These are phyloP conservation scores for Dichetophora obliterata DNA, from an alignment of 2,888 invertebrate genomes.

Conservation along the genomic window DNA sequence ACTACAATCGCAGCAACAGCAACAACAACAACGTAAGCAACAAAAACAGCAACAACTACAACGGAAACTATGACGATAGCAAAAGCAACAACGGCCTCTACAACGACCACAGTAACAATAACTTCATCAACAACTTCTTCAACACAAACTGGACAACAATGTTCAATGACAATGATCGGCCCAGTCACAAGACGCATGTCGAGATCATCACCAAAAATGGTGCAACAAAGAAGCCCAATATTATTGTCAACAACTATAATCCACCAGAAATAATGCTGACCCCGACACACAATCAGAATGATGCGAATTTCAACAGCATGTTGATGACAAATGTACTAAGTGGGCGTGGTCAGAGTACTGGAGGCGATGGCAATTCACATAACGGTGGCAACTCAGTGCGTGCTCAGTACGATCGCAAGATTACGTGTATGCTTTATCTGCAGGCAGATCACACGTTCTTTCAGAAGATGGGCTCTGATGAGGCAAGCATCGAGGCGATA, in stretches of 20 bases:
- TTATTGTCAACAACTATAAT: slow-evolving; percentile 74
- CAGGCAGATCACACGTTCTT: slow-evolving; percentile 98
- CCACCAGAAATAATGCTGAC: slow-evolving; percentile 68
- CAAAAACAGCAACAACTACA: slow-evolving; percentile 48
- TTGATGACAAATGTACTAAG: slow-evolving; percentile 63
- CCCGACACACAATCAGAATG: slow-evolving; percentile 56
- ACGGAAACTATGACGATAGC: slow-evolving; percentile 41
- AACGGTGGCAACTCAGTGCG: slow-evolving; percentile 58
- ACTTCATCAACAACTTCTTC: slow-evolving; percentile 61
- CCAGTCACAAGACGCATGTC: slow-evolving; percentile 78
- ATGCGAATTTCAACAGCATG: slow-evolving; percentile 66
- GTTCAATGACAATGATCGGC: slow-evolving; percentile 66
- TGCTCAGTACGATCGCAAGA: slow-evolving; percentile 79
- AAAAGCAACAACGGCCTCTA: slow-evolving; percentile 19
- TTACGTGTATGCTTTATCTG: slow-evolving; percentile 94
- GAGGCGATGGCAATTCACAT: slow-evolving; percentile 20
- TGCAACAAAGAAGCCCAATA: slow-evolving; percentile 76
- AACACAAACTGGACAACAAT: slow-evolving; percentile 65
- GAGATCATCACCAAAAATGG: slow-evolving; percentile 78
- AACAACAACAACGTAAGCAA: slow-evolving; percentile 42
- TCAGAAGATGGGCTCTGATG: slow-evolving; percentile 92
- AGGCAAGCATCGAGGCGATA: slow-evolving; percentile 95
- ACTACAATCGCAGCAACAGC: slow-evolving; percentile 55
- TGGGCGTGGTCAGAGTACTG: slow-evolving; percentile 55
- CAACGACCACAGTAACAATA: slow-evolving; percentile 49